Evolutionary conservation across 2,888 invertebrate genomes (phyloP), one percentile per base, ranked within the genome.

Genomic region (Drosophila algonquin): DNA sequence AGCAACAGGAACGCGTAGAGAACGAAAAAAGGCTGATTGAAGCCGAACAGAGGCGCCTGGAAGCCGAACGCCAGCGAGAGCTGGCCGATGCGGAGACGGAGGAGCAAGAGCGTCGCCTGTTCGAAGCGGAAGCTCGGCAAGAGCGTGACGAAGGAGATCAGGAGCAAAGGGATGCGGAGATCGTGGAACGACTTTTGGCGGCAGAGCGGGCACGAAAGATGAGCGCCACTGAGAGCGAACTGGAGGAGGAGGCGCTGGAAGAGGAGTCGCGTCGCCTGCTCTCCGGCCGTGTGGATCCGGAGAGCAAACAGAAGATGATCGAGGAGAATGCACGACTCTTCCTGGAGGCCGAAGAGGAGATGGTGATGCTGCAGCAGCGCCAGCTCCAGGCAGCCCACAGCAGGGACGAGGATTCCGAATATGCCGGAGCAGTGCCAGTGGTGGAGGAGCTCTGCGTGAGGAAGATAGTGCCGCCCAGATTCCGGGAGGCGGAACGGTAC

Each of bases 311-410:
- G 52, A 81, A 67, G 18, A 65, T 82, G 4, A 90, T 90, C 18
- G 91, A 91, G 59, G 90, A 91, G 57, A 92, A 91, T 56, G 89
- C 91, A 0, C 80, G 90, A 0, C 76, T 85, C 1, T 90, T 91
- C 44, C 69, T 91, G 52, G 90, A 91, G 65, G 92, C 92, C 18
- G 91, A 91, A 62, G 87, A 89, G 63, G 90, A 91, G 75, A 91
- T 92, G 91, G 91, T 90, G 12, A 87, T 86, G 56, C 47, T 91
- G 61, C 90, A 90, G 16, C 87, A 87, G 10, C 80, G 83, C 30
- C 76, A 77, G 71, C 64, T 87, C 4, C 85, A 89, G 52, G 81
- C 77, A 2, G 76, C 76, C 0, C 65, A 60, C 27, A 80, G 27
- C 45, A 45, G 67, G 9, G 45, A 82, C 16, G 75, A 73, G 46